phyloP scores from a whole-genome alignment of 2,113 vertebrate genomes.

The Thryonomys swinderianus region DNA sequence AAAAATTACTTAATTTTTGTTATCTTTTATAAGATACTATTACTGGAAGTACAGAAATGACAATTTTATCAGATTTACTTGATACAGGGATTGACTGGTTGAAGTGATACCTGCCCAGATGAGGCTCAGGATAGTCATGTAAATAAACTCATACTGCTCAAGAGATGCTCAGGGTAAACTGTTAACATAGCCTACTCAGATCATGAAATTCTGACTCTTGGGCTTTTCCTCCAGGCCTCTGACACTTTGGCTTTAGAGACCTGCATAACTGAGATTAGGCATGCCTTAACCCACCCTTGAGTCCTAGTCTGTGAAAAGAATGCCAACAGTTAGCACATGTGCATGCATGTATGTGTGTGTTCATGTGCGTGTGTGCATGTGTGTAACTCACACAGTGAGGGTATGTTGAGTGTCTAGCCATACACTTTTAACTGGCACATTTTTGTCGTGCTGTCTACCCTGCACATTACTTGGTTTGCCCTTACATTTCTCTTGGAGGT shows the following conservation, averaged over 20 bases:
- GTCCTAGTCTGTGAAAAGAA: not conserved
- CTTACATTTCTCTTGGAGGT: slow-evolving; percentile 14
- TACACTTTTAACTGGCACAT: not conserved
- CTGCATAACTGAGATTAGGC: not conserved
- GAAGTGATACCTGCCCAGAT: not conserved
- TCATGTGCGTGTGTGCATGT: not conserved
- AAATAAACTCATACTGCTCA: not conserved
- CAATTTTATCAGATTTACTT: not conserved
- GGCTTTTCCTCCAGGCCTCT: not conserved
- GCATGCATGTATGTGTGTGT: not conserved
- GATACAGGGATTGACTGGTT: not conserved
- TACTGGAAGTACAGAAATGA: not conserved
- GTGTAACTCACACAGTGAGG: not conserved
- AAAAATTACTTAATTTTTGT: not conserved
- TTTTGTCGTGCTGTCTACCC: not conserved
- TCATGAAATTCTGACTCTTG: not conserved
- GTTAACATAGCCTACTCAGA: not conserved
- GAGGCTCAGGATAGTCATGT: not conserved
- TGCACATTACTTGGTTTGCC: not conserved
- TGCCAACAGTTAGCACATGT: not conserved
- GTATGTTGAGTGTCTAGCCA: not conserved
- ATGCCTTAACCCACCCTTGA: not conserved
- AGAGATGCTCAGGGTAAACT: not conserved
- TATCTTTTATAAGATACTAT: not conserved
- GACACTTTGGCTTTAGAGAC: not conserved